phyloP scores from a whole-genome alignment of 2,797 vertebrate species.

The Vipera latastei region DNA sequence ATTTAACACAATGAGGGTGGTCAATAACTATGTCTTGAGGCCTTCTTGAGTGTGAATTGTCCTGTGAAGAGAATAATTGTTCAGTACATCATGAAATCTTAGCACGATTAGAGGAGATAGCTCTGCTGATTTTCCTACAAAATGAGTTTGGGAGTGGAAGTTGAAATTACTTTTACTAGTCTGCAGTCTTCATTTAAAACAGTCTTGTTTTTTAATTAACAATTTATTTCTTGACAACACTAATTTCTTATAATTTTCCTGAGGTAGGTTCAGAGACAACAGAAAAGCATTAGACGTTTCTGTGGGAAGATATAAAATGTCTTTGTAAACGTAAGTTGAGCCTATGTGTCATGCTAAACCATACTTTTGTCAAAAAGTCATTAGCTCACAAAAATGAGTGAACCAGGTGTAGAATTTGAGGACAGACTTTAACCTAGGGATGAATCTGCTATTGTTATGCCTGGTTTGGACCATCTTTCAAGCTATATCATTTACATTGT shows the following conservation, averaged over 20 bases:
- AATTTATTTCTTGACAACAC: neutral
- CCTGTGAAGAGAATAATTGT: conserved; percentile 36
- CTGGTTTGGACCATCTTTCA: neutral
- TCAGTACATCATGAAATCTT: conserved; percentile 22
- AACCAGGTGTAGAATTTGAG: neutral
- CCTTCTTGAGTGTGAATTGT: conserved; percentile 41
- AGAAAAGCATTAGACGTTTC: neutral
- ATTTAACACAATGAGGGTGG: conserved; percentile 52
- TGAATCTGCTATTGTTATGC: neutral
- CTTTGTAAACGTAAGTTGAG: neutral
- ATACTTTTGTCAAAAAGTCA: neutral
- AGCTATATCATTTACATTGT: neutral
- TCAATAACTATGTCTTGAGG: conserved; percentile 45
- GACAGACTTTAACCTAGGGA: neutral
- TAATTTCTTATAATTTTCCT: neutral
- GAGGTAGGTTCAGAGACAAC: neutral
- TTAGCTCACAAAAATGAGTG: neutral
- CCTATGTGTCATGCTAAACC: neutral
- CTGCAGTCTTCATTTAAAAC: neutral
- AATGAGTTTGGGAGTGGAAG: neutral
- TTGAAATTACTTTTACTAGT: neutral
- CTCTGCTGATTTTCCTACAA: neutral
- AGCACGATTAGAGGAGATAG: neutral
- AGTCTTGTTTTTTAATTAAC: neutral
- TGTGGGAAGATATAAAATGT: neutral